Evolutionary conservation across 2,888 invertebrate genomes (phyloP).

Genomic region (Drosophila fulvimacula): DNA sequence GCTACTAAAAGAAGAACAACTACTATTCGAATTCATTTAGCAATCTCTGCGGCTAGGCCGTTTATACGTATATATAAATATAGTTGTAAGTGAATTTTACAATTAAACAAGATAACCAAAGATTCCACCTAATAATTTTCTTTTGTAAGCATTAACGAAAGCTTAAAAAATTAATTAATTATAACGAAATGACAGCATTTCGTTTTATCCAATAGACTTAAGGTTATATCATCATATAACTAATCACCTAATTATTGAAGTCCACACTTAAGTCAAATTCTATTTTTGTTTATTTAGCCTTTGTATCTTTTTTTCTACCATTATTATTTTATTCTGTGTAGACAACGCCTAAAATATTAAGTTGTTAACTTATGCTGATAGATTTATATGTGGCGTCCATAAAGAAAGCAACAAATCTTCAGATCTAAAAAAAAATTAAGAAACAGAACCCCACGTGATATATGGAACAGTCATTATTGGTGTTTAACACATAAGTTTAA

Average conservation of each 20-base stretch:
- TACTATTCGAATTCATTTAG: constrained; percentile 31
- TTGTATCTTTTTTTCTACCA: not conserved
- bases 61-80: constrained; percentile 26
- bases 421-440: not conserved
- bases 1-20: constrained; percentile 82
- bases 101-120: constrained; percentile 71
- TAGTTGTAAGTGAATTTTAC: constrained; percentile 49
- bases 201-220: constrained; percentile 11
- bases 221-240: not conserved
- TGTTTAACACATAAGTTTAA: constrained; percentile 9
- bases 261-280: not conserved
- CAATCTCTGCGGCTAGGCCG: constrained; percentile 67
- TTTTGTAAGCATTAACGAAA: constrained; percentile 45
- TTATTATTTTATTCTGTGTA: not conserved
- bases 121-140: constrained; percentile 68
- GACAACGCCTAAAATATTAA: not conserved
- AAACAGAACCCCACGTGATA: constrained; percentile 4
- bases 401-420: not conserved
- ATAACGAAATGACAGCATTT: constrained; percentile 10
- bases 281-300: not conserved
- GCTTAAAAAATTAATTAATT: constrained; percentile 10
- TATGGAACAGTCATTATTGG: constrained; percentile 1
- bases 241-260: not conserved
- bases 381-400: not conserved
- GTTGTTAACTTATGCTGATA: not conserved